Evolutionary conservation across 1,140 invertebrate species (phyloP).

Genomic region (Meteorus sp.): DNA sequence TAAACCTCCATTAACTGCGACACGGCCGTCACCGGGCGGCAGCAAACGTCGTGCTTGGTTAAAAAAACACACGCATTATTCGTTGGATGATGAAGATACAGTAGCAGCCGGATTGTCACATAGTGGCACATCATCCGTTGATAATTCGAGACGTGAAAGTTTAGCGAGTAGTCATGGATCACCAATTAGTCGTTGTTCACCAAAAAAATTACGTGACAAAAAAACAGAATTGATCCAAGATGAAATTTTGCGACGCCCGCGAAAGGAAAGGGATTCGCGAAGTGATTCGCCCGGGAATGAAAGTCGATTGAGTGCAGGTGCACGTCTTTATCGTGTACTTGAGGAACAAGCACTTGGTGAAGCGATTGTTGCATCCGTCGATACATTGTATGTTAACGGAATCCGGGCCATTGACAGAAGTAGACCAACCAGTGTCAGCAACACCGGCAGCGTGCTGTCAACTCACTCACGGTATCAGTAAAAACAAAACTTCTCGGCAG

Average conservation of each 20-base stretch:
- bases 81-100: constrained; percentile 51
- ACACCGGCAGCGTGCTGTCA: constrained; percentile 31
- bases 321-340: constrained; percentile 52
- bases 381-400: constrained; percentile 35
- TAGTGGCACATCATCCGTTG: constrained; percentile 34
- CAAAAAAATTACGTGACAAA: constrained; percentile 42
- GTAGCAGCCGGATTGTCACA: no score
- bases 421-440: constrained; percentile 35
- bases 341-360: constrained; percentile 55
- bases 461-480: constrained; percentile 19
- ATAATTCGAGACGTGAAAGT: constrained; percentile 49
- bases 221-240: constrained; percentile 24
- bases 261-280: constrained; percentile 38
- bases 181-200: constrained; percentile 39
- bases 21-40: constrained; percentile 27
- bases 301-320: constrained; percentile 46
- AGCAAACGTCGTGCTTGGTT: constrained; percentile 48
- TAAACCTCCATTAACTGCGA: constrained; percentile 31
- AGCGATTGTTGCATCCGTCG: constrained; percentile 35
- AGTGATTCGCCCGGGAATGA: constrained; percentile 40
- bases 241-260: constrained; percentile 34
- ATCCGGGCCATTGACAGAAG: constrained; percentile 8
- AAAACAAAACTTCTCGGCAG: not conserved
- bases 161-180: constrained; percentile 45
- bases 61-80: constrained; percentile 47